A percentile compares a stretch with the other conserved stretches of the same genome.
phyloP scores from a whole-genome alignment of 2,888 invertebrate genomes.

The Choristoneura rosaceana region DNA sequence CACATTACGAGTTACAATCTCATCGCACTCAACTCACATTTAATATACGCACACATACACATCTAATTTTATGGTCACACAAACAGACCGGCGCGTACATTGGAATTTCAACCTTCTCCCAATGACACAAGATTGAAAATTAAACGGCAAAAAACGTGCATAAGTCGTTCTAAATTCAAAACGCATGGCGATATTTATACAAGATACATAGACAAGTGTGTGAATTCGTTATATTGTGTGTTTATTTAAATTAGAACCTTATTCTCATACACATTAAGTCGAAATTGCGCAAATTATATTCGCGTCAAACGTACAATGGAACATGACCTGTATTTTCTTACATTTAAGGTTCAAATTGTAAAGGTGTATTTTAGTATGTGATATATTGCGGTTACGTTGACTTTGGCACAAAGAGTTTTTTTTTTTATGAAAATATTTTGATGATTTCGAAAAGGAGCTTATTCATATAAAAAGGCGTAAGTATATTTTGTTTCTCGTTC shows the following conservation, averaged over 20 bases:
- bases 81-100: slow-evolving; percentile 26
- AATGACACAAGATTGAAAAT: slow-evolving; percentile 45
- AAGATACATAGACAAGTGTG: slow-evolving; percentile 28
- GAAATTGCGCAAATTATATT: background rate
- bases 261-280: background rate
- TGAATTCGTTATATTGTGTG: slow-evolving; percentile 22
- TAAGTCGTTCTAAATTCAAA: slow-evolving; percentile 11
- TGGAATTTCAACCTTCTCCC: slow-evolving; percentile 43
- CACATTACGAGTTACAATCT: slow-evolving; percentile 58
- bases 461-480: too few species aligned
- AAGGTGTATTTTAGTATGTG: background rate
- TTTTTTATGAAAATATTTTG: slow-evolving; percentile 9
- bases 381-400: slow-evolving; percentile 24
- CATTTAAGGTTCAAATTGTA: background rate
- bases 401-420: slow-evolving; percentile 12
- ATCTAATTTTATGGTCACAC: slow-evolving; percentile 68
- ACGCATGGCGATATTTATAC: slow-evolving; percentile 26
- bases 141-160: background rate
- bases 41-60: slow-evolving; percentile 72
- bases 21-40: slow-evolving; percentile 60
- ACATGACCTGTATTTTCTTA: background rate
- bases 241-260: slow-evolving; percentile 8
- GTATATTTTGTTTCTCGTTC: too few species aligned
- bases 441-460: background rate
- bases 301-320: background rate